Evolutionary conservation across 2,113 vertebrate species (phyloP).

Genomic region (Vulpes vulpes): DNA sequence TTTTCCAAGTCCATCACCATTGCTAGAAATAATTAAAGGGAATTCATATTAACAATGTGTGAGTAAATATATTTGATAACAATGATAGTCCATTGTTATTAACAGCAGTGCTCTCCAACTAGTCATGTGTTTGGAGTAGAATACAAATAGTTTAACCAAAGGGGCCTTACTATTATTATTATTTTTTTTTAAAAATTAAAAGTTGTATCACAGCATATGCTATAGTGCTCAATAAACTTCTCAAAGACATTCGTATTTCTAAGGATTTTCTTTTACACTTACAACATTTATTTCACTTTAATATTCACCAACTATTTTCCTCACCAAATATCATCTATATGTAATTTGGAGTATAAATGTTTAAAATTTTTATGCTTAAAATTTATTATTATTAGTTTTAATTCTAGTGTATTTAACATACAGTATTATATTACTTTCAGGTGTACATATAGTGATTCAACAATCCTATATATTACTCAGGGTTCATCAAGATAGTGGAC

Average conservation of each 20-base stretch:
- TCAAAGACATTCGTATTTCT: constrained; percentile 20
- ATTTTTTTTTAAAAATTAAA: neutral
- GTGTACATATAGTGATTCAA: neutral
- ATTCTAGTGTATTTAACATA: neutral
- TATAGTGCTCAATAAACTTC: neutral
- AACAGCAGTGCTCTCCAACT: neutral
- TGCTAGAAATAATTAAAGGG: constrained; percentile 9
- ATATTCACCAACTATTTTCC: neutral
- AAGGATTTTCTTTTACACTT: neutral
- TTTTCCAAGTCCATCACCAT: neutral
- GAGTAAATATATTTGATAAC: neutral
- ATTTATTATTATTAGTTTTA: neutral
- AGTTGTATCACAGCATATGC: neutral
- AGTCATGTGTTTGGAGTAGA: neutral
- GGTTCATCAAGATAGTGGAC: neutral
- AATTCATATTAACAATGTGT: neutral
- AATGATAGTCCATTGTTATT: neutral
- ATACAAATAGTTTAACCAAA: constrained; percentile 38
- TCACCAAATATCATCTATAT: neutral
- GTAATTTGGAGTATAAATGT: neutral
- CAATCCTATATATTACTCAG: too few relatives aligned
- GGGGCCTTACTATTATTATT: neutral
- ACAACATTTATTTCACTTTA: neutral
- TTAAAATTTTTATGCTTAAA: neutral
- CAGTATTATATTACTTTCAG: neutral